These are phyloP conservation scores for Phrynosoma blainvillii DNA, from an alignment of 2,113 vertebrate genomes.

Conservation along the genomic window DNA sequence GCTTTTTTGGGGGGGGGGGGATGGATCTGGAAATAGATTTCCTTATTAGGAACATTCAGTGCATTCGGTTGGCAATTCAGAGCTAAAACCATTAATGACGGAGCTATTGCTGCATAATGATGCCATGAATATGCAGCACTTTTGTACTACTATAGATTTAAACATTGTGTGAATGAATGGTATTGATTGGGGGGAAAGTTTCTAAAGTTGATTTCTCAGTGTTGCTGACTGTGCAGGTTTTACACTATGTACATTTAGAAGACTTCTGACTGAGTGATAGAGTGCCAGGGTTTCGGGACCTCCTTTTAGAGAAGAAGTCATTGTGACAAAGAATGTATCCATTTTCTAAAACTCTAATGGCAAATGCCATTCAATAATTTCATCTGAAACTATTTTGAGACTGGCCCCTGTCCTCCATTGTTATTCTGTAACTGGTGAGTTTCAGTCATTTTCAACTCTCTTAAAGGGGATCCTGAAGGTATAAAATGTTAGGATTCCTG, in stretches of 20 bases:
- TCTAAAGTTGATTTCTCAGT: conserved; percentile 36
- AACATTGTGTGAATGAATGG: conserved; percentile 37
- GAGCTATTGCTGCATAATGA: conserved; percentile 50
- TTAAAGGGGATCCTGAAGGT: too few relatives aligned
- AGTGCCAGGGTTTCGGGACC: background rate
- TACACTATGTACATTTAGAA: conserved; percentile 22
- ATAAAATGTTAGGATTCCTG: too few relatives aligned
- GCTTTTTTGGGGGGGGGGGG: conserved; percentile 32
- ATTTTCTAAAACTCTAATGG: too few relatives aligned
- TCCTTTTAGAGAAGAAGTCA: background rate
- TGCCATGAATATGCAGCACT: conserved; percentile 57
- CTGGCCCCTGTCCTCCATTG: too few relatives aligned
- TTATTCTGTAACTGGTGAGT: too few relatives aligned
- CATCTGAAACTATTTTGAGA: too few relatives aligned
- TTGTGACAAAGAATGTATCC: too few relatives aligned
- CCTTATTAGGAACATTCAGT: conserved; percentile 62
- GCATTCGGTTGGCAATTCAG: conserved; percentile 57
- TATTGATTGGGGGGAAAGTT: conserved; percentile 44
- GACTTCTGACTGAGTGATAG: background rate
- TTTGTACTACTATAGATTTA: conserved; percentile 38
- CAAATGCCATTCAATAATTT: too few relatives aligned
- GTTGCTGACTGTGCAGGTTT: conserved; percentile 30
- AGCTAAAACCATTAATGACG: conserved; percentile 57
- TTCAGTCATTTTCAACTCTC: background rate
- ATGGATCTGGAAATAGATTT: conserved; percentile 62